A percentile compares a stretch with the other conserved stretches of the same genome.
Evolutionary conservation across 1,140 invertebrate genomes (phyloP).

Genomic region (Arctopsyche grandis): DNA sequence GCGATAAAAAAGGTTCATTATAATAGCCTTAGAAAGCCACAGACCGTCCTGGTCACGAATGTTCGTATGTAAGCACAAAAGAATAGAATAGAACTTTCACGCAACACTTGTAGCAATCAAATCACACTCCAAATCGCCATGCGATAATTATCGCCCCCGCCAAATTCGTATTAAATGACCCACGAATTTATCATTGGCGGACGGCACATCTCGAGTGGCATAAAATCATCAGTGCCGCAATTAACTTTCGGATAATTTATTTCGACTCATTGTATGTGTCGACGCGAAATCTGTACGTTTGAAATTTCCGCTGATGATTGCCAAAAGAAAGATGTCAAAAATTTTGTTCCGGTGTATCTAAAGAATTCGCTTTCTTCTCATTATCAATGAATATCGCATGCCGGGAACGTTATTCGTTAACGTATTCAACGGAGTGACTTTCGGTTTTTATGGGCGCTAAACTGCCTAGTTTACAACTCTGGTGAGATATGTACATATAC

Average conservation of each 20-base stretch:
- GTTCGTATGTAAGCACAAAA: no score
- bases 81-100: slow-evolving; percentile 6
- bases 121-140: background rate
- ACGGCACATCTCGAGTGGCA: background rate
- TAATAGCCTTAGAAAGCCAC: no score
- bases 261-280: background rate
- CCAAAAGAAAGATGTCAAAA: no score
- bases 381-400: background rate
- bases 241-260: background rate
- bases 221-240: background rate
- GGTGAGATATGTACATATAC: no score
- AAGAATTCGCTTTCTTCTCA: slow-evolving; percentile 30
- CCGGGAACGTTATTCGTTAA: no score
- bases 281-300: no score
- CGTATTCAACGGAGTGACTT: background rate
- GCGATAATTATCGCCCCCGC: background rate
- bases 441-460: background rate
- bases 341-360: background rate
- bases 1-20: no score
- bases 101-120: background rate
- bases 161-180: background rate
- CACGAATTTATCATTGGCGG: no score
- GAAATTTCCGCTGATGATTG: no score
- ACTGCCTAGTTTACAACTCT: no score
- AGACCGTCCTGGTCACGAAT: no score